phyloP scores from a whole-genome alignment of 2,888 invertebrate genomes.

The Hydropsyche betteni region DNA sequence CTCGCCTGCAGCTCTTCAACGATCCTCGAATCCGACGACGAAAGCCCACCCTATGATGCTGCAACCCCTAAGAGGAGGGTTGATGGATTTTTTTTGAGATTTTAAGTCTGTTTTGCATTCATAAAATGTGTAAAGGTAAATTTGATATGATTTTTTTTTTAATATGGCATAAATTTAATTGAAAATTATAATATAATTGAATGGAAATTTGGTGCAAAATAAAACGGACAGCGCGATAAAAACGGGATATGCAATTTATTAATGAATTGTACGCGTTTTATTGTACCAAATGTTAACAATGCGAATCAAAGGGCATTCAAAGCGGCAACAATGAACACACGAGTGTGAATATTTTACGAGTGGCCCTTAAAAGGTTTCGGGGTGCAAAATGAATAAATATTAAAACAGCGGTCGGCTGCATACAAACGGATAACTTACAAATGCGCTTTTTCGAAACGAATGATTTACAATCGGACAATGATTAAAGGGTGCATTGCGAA shows the following conservation, averaged over 20 bases:
- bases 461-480: background rate
- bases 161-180: no score
- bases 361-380: background rate
- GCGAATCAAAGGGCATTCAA: background rate
- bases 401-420: background rate
- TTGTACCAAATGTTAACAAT: background rate
- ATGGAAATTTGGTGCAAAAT: no score
- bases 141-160: no score
- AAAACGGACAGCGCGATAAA: no score
- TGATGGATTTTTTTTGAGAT: background rate
- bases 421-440: conserved; percentile 7
- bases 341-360: background rate
- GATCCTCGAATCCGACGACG: conserved; percentile 16
- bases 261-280: no score
- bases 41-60: conserved; percentile 14
- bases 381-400: background rate
- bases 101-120: no score
- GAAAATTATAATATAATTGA: no score
- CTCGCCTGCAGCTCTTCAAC: conserved; percentile 3
- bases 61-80: background rate
- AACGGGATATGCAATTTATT: no score
- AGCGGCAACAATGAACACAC: background rate
- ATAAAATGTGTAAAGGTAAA: no score
- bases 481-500: no score
- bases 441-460: background rate